phyloP scores from a whole-genome alignment of 2,888 invertebrate genomes.

The Aspidapion aeneum region DNA sequence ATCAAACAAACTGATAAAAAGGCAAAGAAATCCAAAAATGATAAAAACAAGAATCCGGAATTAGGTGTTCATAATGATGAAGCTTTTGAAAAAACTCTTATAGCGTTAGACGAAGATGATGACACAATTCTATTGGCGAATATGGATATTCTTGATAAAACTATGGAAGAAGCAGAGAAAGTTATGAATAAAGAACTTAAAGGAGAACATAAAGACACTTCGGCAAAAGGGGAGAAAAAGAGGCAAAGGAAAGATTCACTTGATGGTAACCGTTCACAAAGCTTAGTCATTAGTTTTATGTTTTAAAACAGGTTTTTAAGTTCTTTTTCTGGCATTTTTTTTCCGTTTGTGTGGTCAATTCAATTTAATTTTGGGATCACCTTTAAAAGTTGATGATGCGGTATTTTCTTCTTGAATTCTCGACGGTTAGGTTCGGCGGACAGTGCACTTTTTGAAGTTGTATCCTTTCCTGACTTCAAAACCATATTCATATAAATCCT shows the following conservation, averaged over 20 bases:
- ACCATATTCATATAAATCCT: no score
- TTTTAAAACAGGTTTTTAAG: no score
- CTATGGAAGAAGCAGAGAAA: slow-evolving; percentile 32
- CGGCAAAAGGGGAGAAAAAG: slow-evolving; percentile 23
- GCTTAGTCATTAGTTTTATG: no score
- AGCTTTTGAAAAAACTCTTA: slow-evolving; percentile 66
- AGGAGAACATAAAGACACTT: slow-evolving; percentile 13
- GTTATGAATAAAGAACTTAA: slow-evolving; percentile 1
- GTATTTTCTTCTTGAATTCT: background rate
- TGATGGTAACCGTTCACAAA: slow-evolving; percentile 24
- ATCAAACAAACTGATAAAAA: slow-evolving; percentile 18
- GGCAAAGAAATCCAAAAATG: slow-evolving; percentile 17
- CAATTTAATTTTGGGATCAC: background rate
- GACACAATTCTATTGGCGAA: slow-evolving; percentile 39
- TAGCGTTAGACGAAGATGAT: slow-evolving; percentile 58
- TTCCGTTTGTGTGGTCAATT: background rate
- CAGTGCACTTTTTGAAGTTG: no score
- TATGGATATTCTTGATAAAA: slow-evolving; percentile 39
- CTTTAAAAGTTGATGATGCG: background rate
- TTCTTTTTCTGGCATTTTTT: no score
- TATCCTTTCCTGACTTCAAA: no score
- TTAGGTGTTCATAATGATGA: slow-evolving; percentile 61
- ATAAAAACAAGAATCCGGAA: slow-evolving; percentile 24
- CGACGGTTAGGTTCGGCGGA: no score
- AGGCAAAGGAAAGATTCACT: slow-evolving; percentile 25